Base-by-base conservation (phyloP, 2,888 invertebrate genomes). In the Girardia tigrina region DNA sequence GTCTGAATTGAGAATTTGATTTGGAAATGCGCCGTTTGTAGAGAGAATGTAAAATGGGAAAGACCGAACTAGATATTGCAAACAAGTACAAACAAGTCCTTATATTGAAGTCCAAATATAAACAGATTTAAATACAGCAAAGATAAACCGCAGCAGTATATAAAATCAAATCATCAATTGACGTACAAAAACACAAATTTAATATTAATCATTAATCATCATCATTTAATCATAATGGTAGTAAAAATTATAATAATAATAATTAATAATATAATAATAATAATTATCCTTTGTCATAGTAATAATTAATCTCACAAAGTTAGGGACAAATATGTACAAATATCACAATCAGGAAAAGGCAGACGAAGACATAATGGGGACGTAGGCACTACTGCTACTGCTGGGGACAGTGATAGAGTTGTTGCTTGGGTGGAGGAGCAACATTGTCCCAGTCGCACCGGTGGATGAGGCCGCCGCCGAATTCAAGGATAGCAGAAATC, bases 331-430 rank as follows among this genome's bases (percentile, higher is more conserved):
- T 56, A 4, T 56, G n/a, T 16, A 56, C n/a, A 56, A 56, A 8
- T 56, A 56, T 56, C 56, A 56, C 56, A 56, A 6, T 56, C n/a
- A 56, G 56, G 56, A 56, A n/a, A 56, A 56, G 56, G 56, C 56
- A 56, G 56, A 8, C n/a, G 56, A 56, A 16, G 56, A 56, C 56
- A 56, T 56, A 16, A 56, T 56, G 23, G 56, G 56, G 23, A 56
- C 56, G 23, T 56, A 56, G 56, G 56, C 56, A 56, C 56, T 56
- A 16, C 8, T 56, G 56, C 56, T 56, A 23, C 56, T 56, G 23
- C 56, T 56, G n/a, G 56, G 56, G 23, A 56, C 56, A 20, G 56
- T 56, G n/a, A 56, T 56, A 2, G 56, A 56, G n/a, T 56, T 56
- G n/a, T 56, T 56, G n/a, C n/a, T 56, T 56, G 56, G 56, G n/a